Conservation (phyloP, 1,140 invertebrate species). For the Trachymyrmex cornetzi region DNA sequence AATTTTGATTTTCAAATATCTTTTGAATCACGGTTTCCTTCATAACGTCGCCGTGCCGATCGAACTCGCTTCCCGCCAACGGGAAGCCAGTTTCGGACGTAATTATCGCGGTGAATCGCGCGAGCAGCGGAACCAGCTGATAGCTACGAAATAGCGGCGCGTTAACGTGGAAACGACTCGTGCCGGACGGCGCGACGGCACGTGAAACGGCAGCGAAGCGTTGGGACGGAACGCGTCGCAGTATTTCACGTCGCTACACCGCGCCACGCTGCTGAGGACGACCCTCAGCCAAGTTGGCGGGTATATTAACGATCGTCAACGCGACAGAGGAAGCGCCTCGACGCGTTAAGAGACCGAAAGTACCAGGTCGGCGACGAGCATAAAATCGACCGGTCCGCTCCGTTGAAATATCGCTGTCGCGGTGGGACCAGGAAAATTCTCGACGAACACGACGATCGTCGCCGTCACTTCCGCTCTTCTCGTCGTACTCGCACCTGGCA, state of each 20-base stretch:
- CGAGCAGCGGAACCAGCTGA: constrained; percentile 58
- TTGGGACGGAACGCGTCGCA: constrained; percentile 55
- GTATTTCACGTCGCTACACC: constrained; percentile 50
- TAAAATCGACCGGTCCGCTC: not conserved
- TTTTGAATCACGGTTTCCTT: not conserved
- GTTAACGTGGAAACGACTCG: constrained; percentile 60
- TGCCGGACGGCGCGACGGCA: constrained; percentile 51
- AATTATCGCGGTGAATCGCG: constrained; percentile 51
- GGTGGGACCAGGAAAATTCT: constrained; percentile 11
- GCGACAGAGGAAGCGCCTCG: constrained; percentile 28
- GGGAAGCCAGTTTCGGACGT: constrained; percentile 46
- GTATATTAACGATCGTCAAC: constrained; percentile 53
- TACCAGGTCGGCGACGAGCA: constrained; percentile 10
- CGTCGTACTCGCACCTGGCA: constrained; percentile 27
- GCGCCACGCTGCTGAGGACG: constrained; percentile 2
- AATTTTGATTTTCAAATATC: not conserved
- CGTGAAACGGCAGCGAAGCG: constrained; percentile 60
- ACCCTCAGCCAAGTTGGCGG: constrained; percentile 11
- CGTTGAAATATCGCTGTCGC: constrained; percentile 14
- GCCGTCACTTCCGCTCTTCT: constrained; percentile 15
- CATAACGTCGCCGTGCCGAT: not conserved
- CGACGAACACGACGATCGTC: constrained; percentile 14
- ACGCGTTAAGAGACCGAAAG: constrained; percentile 38
- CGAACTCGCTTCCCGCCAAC: not conserved
- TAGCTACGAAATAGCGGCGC: constrained; percentile 53